phyloP scores from a whole-genome alignment of 2,113 vertebrate genomes.

The Sebastes fasciatus region DNA sequence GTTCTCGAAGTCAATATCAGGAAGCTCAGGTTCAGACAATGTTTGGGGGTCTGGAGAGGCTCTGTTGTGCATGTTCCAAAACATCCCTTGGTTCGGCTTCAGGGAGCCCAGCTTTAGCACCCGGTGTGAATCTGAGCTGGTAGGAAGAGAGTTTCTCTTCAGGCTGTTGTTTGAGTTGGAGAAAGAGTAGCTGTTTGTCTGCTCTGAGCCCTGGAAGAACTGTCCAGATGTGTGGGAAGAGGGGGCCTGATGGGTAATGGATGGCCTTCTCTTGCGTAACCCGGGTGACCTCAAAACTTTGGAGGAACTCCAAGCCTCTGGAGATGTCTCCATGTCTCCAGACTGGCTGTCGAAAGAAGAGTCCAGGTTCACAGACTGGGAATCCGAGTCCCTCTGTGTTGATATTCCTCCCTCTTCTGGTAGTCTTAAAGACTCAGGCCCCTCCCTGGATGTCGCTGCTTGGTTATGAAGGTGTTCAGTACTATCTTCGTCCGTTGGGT shows the following conservation, averaged over 20 bases:
- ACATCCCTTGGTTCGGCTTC: conserved; percentile 60
- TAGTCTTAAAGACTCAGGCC: not conserved
- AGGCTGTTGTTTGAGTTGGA: conserved; percentile 54
- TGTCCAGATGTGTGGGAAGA: conserved; percentile 1
- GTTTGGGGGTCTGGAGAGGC: conserved; percentile 53
- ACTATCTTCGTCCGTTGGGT: conserved; percentile 50
- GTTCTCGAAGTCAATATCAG: conserved; percentile 26
- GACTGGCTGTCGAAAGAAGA: conserved; percentile 29
- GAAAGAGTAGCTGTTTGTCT: conserved; percentile 39
- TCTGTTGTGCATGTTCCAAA: conserved; percentile 51
- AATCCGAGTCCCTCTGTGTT: conserved; percentile 33
- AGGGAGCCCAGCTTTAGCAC: conserved; percentile 73
- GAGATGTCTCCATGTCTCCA: conserved; percentile 37
- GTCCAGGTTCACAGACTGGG: conserved; percentile 23
- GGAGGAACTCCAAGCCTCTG: conserved; percentile 45
- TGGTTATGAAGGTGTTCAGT: conserved; percentile 9
- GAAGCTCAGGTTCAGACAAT: conserved; percentile 71
- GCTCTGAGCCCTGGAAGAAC: not conserved
- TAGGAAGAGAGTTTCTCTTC: conserved; percentile 46
- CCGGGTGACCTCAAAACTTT: conserved; percentile 69
- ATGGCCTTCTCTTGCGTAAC: conserved; percentile 63
- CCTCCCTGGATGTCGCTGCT: not conserved
- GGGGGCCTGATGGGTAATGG: conserved; percentile 35
- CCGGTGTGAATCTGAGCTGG: conserved; percentile 43
- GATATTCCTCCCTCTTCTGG: not conserved